Conservation (phyloP, 1,140 invertebrate genomes). For the Drosophila willistoni region DNA sequence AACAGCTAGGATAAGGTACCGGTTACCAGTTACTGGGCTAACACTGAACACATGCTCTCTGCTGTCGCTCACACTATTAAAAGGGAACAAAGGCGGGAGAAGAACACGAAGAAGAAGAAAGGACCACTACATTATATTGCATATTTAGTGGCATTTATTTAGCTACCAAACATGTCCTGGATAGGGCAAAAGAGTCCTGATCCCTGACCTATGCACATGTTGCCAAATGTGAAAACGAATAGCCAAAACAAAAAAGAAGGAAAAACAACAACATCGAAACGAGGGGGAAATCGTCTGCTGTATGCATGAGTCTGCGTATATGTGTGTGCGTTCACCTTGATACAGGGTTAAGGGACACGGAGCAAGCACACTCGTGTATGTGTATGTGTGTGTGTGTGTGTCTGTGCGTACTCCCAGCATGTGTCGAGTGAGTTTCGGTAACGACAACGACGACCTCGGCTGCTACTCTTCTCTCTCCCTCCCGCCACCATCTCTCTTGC, state of each 20-base stretch:
- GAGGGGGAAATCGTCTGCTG: slow-evolving; percentile 20
- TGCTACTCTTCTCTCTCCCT: slow-evolving; percentile 23
- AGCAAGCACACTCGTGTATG: not conserved
- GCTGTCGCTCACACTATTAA: slow-evolving; percentile 19
- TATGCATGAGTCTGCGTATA: slow-evolving; percentile 3
- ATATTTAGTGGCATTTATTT: slow-evolving; percentile 76
- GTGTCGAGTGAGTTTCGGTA: slow-evolving; percentile 24
- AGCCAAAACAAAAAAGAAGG: slow-evolving; percentile 61
- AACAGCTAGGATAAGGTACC: slow-evolving; percentile 36
- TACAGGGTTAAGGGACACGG: not conserved
- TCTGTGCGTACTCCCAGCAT: slow-evolving; percentile 36
- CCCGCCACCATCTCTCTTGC: slow-evolving; percentile 16
- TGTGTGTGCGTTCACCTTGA: too few species aligned
- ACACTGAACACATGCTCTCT: slow-evolving; percentile 49
- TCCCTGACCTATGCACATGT: slow-evolving; percentile 71
- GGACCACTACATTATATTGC: slow-evolving; percentile 58
- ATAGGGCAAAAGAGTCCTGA: slow-evolving; percentile 30
- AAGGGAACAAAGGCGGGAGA: not conserved
- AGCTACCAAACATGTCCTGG: slow-evolving; percentile 29
- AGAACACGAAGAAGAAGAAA: not conserved
- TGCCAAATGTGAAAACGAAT: slow-evolving; percentile 59
- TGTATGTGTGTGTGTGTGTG: too few species aligned
- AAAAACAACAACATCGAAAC: slow-evolving; percentile 41
- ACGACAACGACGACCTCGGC: slow-evolving; percentile 13
- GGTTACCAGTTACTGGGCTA: not conserved